These are phyloP conservation scores for Podilymbus podiceps DNA, from an alignment of 2,113 vertebrate genomes.

Conservation along the genomic window DNA sequence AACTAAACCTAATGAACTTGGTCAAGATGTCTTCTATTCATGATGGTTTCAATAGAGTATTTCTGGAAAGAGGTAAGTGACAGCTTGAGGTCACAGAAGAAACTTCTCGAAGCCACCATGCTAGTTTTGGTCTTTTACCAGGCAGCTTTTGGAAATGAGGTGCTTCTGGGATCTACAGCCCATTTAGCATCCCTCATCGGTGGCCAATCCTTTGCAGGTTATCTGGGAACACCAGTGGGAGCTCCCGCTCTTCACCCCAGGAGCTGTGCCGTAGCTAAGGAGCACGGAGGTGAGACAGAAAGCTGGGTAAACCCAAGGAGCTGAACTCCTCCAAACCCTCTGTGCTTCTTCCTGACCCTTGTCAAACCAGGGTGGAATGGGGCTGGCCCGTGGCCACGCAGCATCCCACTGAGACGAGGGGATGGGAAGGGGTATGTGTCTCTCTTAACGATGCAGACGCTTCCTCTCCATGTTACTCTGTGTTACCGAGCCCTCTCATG, in stretches of 20 bases:
- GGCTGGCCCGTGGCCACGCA: rapidly evolving
- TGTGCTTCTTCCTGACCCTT: neutral
- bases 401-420: neutral
- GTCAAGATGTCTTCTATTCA: too few species aligned
- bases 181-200: too few species aligned
- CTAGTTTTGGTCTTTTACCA: neutral
- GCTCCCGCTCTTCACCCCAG: neutral
- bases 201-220: neutral
- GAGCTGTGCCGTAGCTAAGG: neutral
- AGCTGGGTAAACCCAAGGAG: neutral
- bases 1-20: rapidly evolving
- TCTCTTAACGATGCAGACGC: rapidly evolving
- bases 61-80: neutral
- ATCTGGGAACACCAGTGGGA: neutral
- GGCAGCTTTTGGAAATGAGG: neutral
- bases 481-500: neutral
- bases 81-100: too few species aligned
- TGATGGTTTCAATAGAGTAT: rapidly evolving
- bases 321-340: neutral
- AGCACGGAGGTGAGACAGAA: rapidly evolving
- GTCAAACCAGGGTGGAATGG: too few species aligned
- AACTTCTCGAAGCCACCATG: neutral
- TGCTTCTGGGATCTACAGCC: neutral
- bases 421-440: neutral
- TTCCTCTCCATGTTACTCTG: neutral